Evolutionary conservation across 2,797 vertebrate species (phyloP), one percentile per base, ranked within the genome.

Genomic region (Rhodeus uyekii): DNA sequence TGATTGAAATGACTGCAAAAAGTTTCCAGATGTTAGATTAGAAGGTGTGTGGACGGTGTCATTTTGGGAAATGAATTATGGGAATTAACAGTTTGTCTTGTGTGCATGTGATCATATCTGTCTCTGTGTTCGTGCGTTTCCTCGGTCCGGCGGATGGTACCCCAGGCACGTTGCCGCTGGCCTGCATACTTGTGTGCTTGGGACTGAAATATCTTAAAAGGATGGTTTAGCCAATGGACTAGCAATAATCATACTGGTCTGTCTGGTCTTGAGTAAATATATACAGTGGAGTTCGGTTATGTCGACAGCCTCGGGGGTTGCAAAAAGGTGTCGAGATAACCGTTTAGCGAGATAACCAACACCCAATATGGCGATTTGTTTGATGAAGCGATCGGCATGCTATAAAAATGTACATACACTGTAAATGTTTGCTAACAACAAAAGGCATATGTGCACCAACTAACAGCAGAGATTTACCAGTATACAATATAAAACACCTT

Each of bases 11-110:
- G 82, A 88, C 82, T 82, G 82, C 71, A 60, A 92, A 90, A 85
- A 55, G 74, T 86, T 92, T 91, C 92, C 92, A 94, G 93, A 94
- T 94, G 92, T 92, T 91, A 92, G 91, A 93, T 93, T 93, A 93
- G 90, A 91, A 91, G 92, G 91, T 91, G 82, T 86, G 85, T 80
- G 73, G 44, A 68, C 13, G 16, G 71, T 84, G 79, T 85, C 83
- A 83, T 73, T 78, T 36, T 83, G 84, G 83, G 83, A 82, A 83
- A 90, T 91, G 85, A 92, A 86, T 89, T 89, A 84, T 89, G 86
- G 83, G 48, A 75, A 29, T 48, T 29, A 58, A 78, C 39, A 69
- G 27, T 64, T 50, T 61, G 50, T 50, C 36, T 79, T 71, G 68
- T 39, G 34, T 60, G 9, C 9, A 32, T 71, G 68, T 61, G 68